A percentile compares a stretch with the other conserved stretches of the same genome.
phyloP scores from a whole-genome alignment of 2,113 vertebrate genomes.

The Cinclus cinclus region DNA sequence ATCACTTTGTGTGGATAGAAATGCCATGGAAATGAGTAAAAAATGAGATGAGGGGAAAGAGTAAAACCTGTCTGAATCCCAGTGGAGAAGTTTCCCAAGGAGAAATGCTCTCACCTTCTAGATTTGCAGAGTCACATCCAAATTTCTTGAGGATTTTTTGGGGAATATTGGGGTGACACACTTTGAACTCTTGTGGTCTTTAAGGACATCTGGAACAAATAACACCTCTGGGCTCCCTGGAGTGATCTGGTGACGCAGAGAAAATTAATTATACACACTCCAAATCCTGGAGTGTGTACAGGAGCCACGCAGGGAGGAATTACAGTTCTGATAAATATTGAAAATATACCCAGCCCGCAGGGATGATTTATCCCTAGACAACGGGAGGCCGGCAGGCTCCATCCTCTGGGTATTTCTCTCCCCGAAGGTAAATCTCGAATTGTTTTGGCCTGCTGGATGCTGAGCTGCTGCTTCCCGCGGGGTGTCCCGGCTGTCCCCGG shows the following conservation, averaged over 20 bases:
- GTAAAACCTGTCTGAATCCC: background rate
- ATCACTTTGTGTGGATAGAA: background rate
- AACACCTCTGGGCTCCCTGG: no score
- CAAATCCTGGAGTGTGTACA: no score
- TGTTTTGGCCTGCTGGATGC: fast-evolving
- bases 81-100: fast-evolving
- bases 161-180: background rate
- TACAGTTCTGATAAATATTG: no score
- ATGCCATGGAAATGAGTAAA: fast-evolving
- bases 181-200: no score
- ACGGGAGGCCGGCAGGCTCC: background rate
- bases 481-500: background rate
- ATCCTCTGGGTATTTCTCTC: background rate
- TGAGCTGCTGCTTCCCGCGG: background rate
- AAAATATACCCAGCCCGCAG: background rate
- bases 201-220: no score
- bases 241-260: no score
- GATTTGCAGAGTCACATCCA: background rate
- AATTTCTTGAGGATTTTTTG: fast-evolving
- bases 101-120: background rate
- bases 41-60: background rate
- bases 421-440: background rate
- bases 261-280: no score
- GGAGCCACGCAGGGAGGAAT: no score
- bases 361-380: no score